Evolutionary conservation across 2,888 invertebrate genomes (phyloP).

Genomic region (Trachelus iudaicus): DNA sequence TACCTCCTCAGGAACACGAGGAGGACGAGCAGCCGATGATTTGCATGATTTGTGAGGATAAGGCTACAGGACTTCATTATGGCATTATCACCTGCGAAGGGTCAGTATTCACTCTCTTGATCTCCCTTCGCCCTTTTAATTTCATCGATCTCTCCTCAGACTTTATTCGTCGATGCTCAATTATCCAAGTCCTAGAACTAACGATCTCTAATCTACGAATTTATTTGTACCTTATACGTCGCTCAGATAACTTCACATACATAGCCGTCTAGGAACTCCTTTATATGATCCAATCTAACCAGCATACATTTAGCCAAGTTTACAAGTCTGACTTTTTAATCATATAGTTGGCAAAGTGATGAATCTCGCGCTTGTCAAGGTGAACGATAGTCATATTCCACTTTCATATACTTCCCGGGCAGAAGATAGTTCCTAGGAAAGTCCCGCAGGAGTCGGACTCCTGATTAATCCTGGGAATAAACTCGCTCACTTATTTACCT

Average conservation of each 20-base stretch:
- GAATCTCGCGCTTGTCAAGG: conserved; percentile 2
- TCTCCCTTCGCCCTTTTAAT: neutral
- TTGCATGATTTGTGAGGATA: conserved; percentile 98
- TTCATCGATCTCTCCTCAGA: neutral
- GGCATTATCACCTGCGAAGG: conserved; percentile 99
- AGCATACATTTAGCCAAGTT: neutral
- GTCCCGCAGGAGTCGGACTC: conserved; percentile 15
- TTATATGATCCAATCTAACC: neutral
- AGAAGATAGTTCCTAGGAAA: neutral
- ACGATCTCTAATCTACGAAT: neutral
- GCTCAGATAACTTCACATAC: neutral
- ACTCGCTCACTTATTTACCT: neutral
- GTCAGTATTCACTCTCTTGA: conserved; percentile 63
- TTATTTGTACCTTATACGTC: neutral
- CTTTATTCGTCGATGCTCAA: neutral
- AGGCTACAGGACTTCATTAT: conserved; percentile 97
- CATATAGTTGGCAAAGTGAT: neutral
- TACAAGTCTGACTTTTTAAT: neutral
- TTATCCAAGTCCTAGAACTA: neutral
- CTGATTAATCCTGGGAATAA: conserved; percentile 32
- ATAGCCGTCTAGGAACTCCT: neutral
- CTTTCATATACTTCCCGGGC: conserved; percentile 1
- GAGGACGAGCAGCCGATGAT: conserved; percentile 95
- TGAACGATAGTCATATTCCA: conserved; percentile 11
- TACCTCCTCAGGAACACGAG: conserved; percentile 69